Evolutionary conservation across 2,888 invertebrate species (phyloP), one percentile per base, ranked within the genome.

Genomic region (Bibio marci): DNA sequence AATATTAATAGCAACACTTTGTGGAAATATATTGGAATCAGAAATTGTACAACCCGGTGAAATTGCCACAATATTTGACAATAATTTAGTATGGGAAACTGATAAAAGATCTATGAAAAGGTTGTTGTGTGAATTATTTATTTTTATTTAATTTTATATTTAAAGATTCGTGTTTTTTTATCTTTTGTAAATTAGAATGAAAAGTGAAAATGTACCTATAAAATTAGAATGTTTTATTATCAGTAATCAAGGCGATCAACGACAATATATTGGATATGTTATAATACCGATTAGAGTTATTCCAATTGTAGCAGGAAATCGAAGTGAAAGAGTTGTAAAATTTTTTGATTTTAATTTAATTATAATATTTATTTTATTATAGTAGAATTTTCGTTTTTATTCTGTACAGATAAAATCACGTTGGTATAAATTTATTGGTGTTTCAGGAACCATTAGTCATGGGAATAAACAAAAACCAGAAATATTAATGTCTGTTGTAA

Each of bases 121-220:
- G 22, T 22, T n/a, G n/a, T n/a, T n/a, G n/a, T n/a, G n/a, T n/a
- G n/a, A n/a, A 22, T 22, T 22, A 6, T 22, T 6, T 22, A 6
- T 22, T 22, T 22, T 22, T 22, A 22, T 22, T 22, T 6, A 22
- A 22, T 22, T 33, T 33, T 33, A 5, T 33, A 4, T 18, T 22
- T 32, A 41, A 31, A 30, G 35, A 8, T 38, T 30, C 31, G 12
- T 17, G 2, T 18, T 11, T 10, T 17, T 28, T 41, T 37, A 26
- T 37, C n/a, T 31, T n/a, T 30, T 34, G 39, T 43, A 37, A 59
- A 63, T 32, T 55, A 80, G 79, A 56, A 69, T 82, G 48, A 64
- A 80, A 49, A 73, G 76, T 1, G 74, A 74, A 37, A 80, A 81
- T 62, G 70, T 76, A 1, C 79, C 81, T 0, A 64, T 83, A 19